Evolutionary conservation across 2,888 invertebrate genomes (phyloP).

Genomic region (Xanthia icteritia): DNA sequence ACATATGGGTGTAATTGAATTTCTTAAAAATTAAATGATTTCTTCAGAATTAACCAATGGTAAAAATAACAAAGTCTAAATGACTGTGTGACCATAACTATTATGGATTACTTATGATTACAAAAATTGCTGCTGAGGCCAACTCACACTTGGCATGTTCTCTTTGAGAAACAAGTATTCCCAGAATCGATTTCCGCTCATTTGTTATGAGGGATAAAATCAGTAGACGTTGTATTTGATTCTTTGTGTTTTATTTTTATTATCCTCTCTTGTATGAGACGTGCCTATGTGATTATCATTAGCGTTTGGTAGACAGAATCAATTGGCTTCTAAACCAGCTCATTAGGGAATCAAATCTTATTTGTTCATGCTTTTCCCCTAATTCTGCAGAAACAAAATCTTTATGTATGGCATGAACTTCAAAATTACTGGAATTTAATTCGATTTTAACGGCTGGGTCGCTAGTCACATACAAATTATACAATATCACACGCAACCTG

Average conservation of each 20-base stretch:
- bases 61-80: no score
- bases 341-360: constrained; percentile 5
- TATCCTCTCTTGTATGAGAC: constrained; percentile 36
- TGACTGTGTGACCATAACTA: no score
- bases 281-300: constrained; percentile 49
- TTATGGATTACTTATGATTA: no score
- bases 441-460: not conserved
- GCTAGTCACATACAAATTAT: not conserved
- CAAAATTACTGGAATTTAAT: not conserved
- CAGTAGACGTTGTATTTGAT: constrained; percentile 35
- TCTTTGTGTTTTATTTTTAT: constrained; percentile 46
- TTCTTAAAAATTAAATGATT: no score
- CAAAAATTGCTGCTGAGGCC: no score
- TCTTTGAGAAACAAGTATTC: constrained; percentile 51
- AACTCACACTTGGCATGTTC: constrained; percentile 11
- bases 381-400: not conserved
- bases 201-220: constrained; percentile 55
- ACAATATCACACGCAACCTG: not conserved
- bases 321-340: constrained; percentile 30
- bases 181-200: constrained; percentile 49
- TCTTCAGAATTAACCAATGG: no score
- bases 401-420: no score
- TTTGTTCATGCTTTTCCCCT: constrained; percentile 14
- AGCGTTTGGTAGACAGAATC: constrained; percentile 39
- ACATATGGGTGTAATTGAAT: no score